Evolutionary conservation across 2,888 invertebrate species (phyloP).

Genomic region (Parascotia fuliginaria): DNA sequence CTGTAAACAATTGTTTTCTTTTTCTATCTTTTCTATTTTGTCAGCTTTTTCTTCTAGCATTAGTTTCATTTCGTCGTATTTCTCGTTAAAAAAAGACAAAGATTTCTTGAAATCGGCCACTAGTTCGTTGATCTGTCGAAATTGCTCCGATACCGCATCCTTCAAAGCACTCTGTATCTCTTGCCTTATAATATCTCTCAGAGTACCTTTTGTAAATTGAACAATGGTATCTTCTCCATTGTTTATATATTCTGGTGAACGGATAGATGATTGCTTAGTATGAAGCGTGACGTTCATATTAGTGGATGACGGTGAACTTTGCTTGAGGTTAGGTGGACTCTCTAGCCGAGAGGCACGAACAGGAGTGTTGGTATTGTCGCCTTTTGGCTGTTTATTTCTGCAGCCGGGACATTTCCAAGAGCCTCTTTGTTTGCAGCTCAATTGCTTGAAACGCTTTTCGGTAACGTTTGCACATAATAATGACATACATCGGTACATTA

Average conservation of each 20-base stretch:
- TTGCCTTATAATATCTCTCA: slow-evolving; percentile 6
- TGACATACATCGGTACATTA: too few species aligned
- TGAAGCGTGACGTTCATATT: not conserved
- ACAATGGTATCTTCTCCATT: not conserved
- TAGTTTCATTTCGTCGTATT: slow-evolving; percentile 3
- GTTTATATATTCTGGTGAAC: not conserved
- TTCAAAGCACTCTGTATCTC: slow-evolving; percentile 3
- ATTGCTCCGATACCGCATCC: not conserved
- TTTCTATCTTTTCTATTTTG: slow-evolving; percentile 4
- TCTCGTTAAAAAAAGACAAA: slow-evolving; percentile 5
- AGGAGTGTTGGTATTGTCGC: slow-evolving; percentile 2
- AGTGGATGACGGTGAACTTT: not conserved
- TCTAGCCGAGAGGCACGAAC: not conserved
- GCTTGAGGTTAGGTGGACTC: not conserved
- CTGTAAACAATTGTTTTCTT: not conserved
- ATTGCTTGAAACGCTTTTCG: not conserved
- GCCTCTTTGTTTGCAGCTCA: not conserved
- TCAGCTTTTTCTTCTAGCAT: slow-evolving; percentile 1
- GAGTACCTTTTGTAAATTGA: not conserved
- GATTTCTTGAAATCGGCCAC: slow-evolving; percentile 1
- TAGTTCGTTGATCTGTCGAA: not conserved
- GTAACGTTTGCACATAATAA: not conserved
- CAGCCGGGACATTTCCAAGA: slow-evolving; percentile 7
- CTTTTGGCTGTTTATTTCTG: not conserved
- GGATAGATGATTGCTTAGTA: not conserved